Base-by-base conservation (phyloP, 2,797 vertebrate genomes). In the Falco biarmicus region DNA sequence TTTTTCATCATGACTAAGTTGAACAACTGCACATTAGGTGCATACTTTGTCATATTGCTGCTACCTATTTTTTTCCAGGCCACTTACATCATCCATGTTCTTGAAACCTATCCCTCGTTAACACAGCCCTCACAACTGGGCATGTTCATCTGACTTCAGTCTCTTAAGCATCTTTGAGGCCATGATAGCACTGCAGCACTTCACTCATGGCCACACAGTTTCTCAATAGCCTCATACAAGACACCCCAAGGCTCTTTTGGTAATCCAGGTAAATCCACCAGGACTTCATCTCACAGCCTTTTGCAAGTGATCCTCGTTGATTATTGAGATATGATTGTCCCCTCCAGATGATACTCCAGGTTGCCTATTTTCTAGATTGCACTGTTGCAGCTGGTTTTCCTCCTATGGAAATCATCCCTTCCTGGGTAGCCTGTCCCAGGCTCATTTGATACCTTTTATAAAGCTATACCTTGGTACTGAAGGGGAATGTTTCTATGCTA, bases 221-320 rank as follows among this genome's bases (percentile, higher is more conserved):
- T 64, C 64, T 71, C 28, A 28, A 28, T 2, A 50, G 3, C 31
- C n/a, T 79, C 0, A 0, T 57, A 28, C 18, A 32, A 1, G 5
- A 53, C 5, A 10, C 7, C 20, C 47, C 28, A 64, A 57, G 25
- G 17, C 5, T 37, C 80, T 60, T 69, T 60, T 39, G 10, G 10
- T 50, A 20, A 70, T 21, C 16, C 22, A 54, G 8, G 71, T 47
- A 71, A 92, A 75, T 61, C 15, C 26, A 53, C 3, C 31, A 47
- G 12, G 48, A 47, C 48, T 82, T 75, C 22, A 61, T 19, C 21
- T 73, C 69, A 57, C 15, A 84, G 13, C 4, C 6, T 8, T 59
- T 80, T 73, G 9, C 31, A 50, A 9, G 11, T 2, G 14, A 53
- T 70, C 50, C 28, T 56, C 0, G 0, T n/a, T 71, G 57, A 41